A percentile compares a stretch with the other conserved stretches of the same genome.
Evolutionary conservation across 2,888 invertebrate species (phyloP).

Genomic region (Eutolmus rufibarbis): DNA sequence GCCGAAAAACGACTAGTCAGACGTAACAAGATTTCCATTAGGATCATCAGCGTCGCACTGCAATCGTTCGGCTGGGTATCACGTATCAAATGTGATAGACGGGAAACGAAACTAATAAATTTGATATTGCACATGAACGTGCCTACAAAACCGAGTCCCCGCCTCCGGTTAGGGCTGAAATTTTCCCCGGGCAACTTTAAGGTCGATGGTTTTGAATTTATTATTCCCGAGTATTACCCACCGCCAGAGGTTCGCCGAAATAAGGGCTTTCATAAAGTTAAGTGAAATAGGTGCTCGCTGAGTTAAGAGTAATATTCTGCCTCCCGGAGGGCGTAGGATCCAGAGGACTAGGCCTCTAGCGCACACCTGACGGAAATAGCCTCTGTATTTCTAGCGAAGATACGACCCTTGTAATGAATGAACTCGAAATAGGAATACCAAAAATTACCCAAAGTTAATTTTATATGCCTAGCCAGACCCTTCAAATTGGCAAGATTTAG

Average conservation of each 20-base stretch:
- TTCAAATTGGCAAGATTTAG: slow-evolving; percentile 40
- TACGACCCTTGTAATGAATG: neutral
- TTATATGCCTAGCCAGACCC: neutral
- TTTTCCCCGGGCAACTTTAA: slow-evolving; percentile 14
- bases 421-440: slow-evolving; percentile 10
- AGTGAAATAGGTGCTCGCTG: neutral
- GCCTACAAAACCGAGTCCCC: slow-evolving; percentile 11
- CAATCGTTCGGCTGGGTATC: slow-evolving; percentile 32
- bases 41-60: slow-evolving; percentile 26
- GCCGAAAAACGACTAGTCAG: slow-evolving; percentile 1
- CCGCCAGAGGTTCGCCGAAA: neutral
- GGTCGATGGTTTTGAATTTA: slow-evolving; percentile 16
- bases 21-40: slow-evolving; percentile 28
- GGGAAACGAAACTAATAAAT: slow-evolving; percentile 48
- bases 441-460: slow-evolving; percentile 8
- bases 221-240: neutral
- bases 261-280: slow-evolving; percentile 13
- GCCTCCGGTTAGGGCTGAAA: neutral
- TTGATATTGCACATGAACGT: slow-evolving; percentile 46
- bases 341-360: neutral
- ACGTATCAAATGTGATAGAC: slow-evolving; percentile 48
- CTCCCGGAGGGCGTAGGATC: neutral
- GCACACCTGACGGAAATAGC: neutral
- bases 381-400: neutral
- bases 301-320: neutral